Evolutionary conservation across 2,888 invertebrate species (phyloP).

Genomic region (Pseudococcus viburni): DNA sequence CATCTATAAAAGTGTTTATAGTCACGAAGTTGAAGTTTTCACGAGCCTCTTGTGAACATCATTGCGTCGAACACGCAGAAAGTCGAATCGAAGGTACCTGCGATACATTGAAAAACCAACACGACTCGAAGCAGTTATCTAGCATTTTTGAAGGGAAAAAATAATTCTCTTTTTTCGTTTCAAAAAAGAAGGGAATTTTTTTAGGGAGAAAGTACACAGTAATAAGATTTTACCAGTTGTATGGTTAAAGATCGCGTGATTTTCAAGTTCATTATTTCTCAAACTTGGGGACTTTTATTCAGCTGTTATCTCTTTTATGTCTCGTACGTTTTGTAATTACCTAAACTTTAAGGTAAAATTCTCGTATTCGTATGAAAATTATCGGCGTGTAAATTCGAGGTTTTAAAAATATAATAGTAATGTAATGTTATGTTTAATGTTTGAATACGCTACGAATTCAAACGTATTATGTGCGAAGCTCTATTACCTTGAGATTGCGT

Average conservation of each 20-base stretch:
- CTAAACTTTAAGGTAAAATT: background rate
- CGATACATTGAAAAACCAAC: background rate
- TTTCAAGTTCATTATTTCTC: conserved; percentile 8
- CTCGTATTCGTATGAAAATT: background rate
- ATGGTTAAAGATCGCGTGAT: conserved; percentile 6
- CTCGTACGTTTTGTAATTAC: background rate
- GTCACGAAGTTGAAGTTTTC: conserved; percentile 41
- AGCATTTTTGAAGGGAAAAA: background rate
- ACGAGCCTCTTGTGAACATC: conserved; percentile 20
- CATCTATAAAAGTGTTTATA: conserved; percentile 29
- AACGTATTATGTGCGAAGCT: conserved; percentile 25
- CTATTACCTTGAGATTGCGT: conserved; percentile 11
- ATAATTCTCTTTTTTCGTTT: background rate
- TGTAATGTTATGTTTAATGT: background rate
- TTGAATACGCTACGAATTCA: background rate
- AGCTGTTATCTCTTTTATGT: background rate
- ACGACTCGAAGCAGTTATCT: background rate
- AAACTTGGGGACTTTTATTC: background rate
- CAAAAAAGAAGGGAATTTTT: background rate
- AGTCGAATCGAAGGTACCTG: background rate
- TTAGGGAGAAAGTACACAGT: background rate
- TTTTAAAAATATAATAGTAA: conserved; percentile 1
- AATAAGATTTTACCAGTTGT: background rate
- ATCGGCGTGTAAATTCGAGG: conserved; percentile 11
- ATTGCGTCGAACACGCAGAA: background rate